Evolutionary conservation across 2,113 vertebrate genomes (phyloP).

Genomic region (Xiphophorus couchianus): DNA sequence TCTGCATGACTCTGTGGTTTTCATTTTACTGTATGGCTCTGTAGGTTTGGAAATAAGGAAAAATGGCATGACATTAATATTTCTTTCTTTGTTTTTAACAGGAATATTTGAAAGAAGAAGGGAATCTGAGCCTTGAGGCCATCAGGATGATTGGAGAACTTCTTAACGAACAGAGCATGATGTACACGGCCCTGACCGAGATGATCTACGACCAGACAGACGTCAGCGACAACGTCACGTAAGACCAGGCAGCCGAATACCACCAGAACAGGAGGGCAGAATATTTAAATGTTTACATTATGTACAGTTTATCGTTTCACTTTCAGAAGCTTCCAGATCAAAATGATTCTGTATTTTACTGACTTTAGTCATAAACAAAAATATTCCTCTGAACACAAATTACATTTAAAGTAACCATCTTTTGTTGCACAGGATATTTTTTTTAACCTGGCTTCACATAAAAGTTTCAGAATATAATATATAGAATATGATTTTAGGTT

Average conservation of each 20-base stretch:
- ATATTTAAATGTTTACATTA: too few relatives aligned
- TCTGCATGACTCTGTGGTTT: neutral
- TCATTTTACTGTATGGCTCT: neutral
- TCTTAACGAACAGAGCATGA: constrained; percentile 71
- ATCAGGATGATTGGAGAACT: constrained; percentile 76
- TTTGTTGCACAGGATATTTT: too few relatives aligned
- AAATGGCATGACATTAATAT: neutral
- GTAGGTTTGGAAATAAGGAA: neutral
- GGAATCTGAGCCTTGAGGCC: constrained; percentile 64
- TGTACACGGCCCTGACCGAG: constrained; percentile 66
- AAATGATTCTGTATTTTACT: too few relatives aligned
- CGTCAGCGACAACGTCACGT: constrained; percentile 45
- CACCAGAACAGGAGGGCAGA: too few relatives aligned
- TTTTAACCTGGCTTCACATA: too few relatives aligned
- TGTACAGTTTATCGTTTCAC: too few relatives aligned
- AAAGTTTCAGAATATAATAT: too few relatives aligned
- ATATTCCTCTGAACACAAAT: too few relatives aligned
- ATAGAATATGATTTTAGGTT: too few relatives aligned
- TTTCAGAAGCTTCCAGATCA: too few relatives aligned
- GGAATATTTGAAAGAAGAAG: constrained; percentile 72
- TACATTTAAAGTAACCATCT: too few relatives aligned
- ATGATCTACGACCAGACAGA: constrained; percentile 68
- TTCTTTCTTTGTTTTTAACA: constrained; percentile 5
- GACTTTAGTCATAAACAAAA: too few relatives aligned
- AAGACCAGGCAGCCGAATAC: neutral